phyloP scores from a whole-genome alignment of 1,140 invertebrate genomes.

The Fopius arisanus region DNA sequence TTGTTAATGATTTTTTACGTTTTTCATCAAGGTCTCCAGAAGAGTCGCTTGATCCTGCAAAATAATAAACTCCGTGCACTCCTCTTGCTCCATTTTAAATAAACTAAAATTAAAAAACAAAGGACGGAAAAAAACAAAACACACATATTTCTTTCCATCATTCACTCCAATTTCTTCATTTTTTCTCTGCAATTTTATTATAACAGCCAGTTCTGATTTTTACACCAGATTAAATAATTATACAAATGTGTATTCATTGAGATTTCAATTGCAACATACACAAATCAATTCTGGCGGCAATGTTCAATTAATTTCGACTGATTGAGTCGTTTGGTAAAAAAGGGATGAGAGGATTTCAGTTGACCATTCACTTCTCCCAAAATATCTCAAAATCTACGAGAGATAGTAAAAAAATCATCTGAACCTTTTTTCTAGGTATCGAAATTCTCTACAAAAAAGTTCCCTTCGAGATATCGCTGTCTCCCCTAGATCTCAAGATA shows the following conservation, averaged over 20 bases:
- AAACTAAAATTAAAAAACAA: conserved; percentile 32
- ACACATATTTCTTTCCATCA: neutral
- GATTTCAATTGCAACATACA: neutral
- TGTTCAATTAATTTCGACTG: neutral
- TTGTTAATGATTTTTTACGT: neutral
- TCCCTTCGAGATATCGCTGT: neutral
- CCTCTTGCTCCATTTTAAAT: conserved; percentile 1
- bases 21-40: conserved; percentile 25
- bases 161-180: neutral
- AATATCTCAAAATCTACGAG: neutral
- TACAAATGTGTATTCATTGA: neutral
- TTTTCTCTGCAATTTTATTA: neutral
- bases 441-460: neutral
- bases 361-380: neutral
- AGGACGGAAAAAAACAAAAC: conserved; percentile 2
- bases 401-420: neutral
- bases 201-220: neutral
- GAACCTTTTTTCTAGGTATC: neutral
- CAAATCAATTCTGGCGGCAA: neutral
- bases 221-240: neutral
- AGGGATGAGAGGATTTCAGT: neutral
- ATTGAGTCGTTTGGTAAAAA: neutral
- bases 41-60: conserved; percentile 24
- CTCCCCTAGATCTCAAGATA: neutral
- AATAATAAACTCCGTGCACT: conserved; percentile 21